Conservation (phyloP, 2,797 vertebrate genomes). For the Rhabdomys pumilio region DNA sequence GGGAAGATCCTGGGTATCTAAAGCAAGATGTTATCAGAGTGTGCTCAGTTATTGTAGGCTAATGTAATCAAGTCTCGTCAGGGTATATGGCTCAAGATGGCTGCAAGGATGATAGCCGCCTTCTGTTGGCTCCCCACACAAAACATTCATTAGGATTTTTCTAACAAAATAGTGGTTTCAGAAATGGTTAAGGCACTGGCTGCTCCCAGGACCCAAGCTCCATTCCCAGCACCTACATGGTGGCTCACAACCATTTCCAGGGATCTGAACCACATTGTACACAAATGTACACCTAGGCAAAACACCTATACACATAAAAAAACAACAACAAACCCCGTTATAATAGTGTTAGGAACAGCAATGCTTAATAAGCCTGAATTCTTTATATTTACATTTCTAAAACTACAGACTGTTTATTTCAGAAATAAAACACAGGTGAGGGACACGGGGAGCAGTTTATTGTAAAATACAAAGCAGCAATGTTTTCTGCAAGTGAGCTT, state of each 20-base stretch:
- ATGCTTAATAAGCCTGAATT: constrained; percentile 60
- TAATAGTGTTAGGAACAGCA: constrained; percentile 64
- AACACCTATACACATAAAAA: not conserved
- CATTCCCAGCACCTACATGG: not conserved
- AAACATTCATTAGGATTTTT: constrained; percentile 50
- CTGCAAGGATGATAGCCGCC: no score
- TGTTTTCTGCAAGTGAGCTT: constrained; percentile 84
- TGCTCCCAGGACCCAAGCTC: not conserved
- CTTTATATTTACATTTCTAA: constrained; percentile 79
- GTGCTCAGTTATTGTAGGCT: no score
- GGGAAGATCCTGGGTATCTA: no score
- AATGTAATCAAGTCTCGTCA: no score
- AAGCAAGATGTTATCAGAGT: no score
- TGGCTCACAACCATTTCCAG: not conserved
- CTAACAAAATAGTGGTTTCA: constrained; percentile 46
- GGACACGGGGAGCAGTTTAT: constrained; percentile 84
- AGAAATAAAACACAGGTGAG: constrained; percentile 75
- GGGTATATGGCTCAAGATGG: no score
- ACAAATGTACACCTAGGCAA: not conserved
- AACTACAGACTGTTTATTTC: constrained; percentile 66
- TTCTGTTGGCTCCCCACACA: no score
- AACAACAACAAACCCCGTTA: not conserved
- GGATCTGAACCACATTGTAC: not conserved
- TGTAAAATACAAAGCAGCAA: constrained; percentile 88
- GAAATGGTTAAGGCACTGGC: not conserved